These are phyloP conservation scores for Struthio camelus DNA, from an alignment of 2,113 vertebrate species.

Conservation along the genomic window DNA sequence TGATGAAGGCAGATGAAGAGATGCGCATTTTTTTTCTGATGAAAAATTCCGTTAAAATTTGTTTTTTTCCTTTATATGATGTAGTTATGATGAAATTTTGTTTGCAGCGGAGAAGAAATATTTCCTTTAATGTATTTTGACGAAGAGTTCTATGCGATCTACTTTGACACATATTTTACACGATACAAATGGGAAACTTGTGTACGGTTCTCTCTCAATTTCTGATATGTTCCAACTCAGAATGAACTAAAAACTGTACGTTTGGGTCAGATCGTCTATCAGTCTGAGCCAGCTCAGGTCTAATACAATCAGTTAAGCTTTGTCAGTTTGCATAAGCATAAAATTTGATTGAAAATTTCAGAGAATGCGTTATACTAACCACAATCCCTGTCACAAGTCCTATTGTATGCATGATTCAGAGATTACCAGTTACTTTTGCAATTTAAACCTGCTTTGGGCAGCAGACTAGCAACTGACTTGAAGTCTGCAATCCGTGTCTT, in stretches of 20 bases:
- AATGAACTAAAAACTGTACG: not conserved
- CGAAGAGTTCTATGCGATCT: not conserved
- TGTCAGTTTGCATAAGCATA: not conserved
- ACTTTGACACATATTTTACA: not conserved
- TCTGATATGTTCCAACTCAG: not conserved
- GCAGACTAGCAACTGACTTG: not conserved
- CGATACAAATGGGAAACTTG: not conserved
- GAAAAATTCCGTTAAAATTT: conserved; percentile 40
- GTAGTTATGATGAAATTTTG: not conserved
- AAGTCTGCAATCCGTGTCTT: not conserved
- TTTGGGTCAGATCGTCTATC: not conserved
- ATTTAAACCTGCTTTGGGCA: not conserved
- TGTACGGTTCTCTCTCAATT: not conserved
- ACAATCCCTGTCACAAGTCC: not conserved
- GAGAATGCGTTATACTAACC: not conserved
- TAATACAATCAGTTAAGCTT: not conserved
- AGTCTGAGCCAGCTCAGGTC: not conserved
- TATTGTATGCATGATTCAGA: not conserved
- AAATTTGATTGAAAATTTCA: not conserved
- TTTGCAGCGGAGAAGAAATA: not conserved
- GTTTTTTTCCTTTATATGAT: not conserved
- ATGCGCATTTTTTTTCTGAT: not conserved
- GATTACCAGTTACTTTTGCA: not conserved
- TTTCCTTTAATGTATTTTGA: conserved; percentile 35
- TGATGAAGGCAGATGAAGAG: conserved; percentile 26